phyloP scores from a whole-genome alignment of 2,113 vertebrate genomes.

The Lepisosteus osseus region DNA sequence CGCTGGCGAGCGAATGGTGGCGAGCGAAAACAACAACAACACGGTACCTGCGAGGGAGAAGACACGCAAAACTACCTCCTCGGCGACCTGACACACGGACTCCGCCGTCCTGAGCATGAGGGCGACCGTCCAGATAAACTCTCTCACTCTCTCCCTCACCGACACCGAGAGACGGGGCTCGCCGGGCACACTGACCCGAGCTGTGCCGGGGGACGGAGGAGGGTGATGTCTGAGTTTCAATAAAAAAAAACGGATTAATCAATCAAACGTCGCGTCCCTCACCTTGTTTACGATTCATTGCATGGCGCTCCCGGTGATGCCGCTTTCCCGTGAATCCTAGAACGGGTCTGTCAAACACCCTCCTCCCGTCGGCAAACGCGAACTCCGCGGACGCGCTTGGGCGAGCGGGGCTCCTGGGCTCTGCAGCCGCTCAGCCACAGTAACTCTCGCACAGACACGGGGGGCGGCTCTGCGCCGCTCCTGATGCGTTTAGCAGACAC shows the following conservation, averaged over 20 bases:
- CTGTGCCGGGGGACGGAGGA: too few relatives aligned
- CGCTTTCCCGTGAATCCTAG: background rate
- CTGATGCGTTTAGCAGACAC: slow-evolving; percentile 21
- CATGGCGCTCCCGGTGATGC: slow-evolving; percentile 17
- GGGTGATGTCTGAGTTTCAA: too few relatives aligned
- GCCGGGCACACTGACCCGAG: too few relatives aligned
- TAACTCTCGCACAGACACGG: background rate
- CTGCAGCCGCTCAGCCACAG: slow-evolving; percentile 13
- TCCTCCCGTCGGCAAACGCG: background rate
- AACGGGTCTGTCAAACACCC: too few relatives aligned
- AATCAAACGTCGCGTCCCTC: slow-evolving; percentile 12
- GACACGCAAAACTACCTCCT: too few relatives aligned
- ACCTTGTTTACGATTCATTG: slow-evolving; percentile 20
- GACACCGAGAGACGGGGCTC: too few relatives aligned
- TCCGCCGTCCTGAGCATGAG: too few relatives aligned
- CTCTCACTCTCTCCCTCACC: too few relatives aligned
- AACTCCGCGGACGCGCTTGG: slow-evolving; percentile 9
- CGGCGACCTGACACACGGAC: too few relatives aligned
- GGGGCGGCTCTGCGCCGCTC: slow-evolving; percentile 8
- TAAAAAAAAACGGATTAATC: too few relatives aligned
- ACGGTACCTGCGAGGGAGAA: too few relatives aligned
- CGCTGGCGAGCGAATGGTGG: background rate
- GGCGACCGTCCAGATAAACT: too few relatives aligned
- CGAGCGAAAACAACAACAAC: background rate
- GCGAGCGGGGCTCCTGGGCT: slow-evolving; percentile 15